These are phyloP conservation scores for Muschampia plurimacula DNA, from an alignment of 2,888 invertebrate species.

Conservation along the genomic window DNA sequence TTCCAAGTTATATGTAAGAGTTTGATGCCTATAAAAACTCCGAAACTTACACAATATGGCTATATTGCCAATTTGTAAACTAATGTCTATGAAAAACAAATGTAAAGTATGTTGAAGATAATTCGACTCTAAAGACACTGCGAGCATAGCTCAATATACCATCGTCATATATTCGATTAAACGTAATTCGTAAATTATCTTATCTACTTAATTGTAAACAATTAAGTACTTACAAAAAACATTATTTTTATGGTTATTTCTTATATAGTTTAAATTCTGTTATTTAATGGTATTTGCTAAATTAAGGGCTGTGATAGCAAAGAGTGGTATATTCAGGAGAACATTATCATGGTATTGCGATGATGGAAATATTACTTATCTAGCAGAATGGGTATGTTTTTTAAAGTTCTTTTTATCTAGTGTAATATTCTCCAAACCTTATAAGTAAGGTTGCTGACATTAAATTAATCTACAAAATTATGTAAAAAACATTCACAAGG, in stretches of 20 bases:
- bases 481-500: background rate
- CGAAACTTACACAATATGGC: conserved; percentile 18
- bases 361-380: conserved; percentile 49
- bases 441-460: conserved; percentile 21
- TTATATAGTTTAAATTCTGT: conserved; percentile 71
- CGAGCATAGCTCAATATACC: conserved; percentile 54
- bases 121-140: conserved; percentile 40
- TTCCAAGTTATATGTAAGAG: conserved; percentile 17
- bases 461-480: conserved; percentile 10
- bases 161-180: conserved; percentile 44
- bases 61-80: background rate
- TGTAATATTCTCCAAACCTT: conserved; percentile 15
- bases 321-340: conserved; percentile 71
- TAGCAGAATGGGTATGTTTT: conserved; percentile 23
- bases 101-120: conserved; percentile 29
- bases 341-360: conserved; percentile 56
- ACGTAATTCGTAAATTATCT: conserved; percentile 38
- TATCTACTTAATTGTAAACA: conserved; percentile 43
- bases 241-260: conserved; percentile 54
- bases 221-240: conserved; percentile 56
- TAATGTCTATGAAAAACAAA: background rate
- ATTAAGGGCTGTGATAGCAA: conserved; percentile 79
- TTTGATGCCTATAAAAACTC: conserved; percentile 17
- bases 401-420: conserved; percentile 15
- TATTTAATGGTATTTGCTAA: conserved; percentile 71